phyloP scores from a whole-genome alignment of 2,113 vertebrate species.

The Hymenochirus boettgeri region DNA sequence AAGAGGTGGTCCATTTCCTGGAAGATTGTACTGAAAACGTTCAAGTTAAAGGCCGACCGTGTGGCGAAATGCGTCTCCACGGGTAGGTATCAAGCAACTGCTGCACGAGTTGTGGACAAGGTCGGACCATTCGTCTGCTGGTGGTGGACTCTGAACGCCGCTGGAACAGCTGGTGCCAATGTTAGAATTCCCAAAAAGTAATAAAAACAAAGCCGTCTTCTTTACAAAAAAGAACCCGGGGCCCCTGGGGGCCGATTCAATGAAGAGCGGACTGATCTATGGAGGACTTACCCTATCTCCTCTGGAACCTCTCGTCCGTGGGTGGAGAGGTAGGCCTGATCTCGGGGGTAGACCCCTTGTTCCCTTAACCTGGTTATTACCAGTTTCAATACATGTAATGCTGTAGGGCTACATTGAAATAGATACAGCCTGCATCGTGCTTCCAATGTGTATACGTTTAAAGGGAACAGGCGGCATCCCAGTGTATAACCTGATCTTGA shows the following conservation, averaged over 20 bases:
- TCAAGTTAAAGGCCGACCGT: constrained; percentile 62
- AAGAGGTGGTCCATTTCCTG: constrained; percentile 57
- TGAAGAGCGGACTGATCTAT: constrained; percentile 56
- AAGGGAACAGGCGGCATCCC: too few relatives aligned
- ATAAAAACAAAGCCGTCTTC: constrained; percentile 61
- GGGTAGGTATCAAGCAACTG: constrained; percentile 55
- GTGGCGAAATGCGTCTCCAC: constrained; percentile 66
- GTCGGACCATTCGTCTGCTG: constrained; percentile 51
- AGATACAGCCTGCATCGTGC: too few relatives aligned
- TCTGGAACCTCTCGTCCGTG: constrained; percentile 69
- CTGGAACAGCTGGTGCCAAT: constrained; percentile 56
- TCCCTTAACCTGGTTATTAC: too few relatives aligned
- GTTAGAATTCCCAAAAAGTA: constrained; percentile 39
- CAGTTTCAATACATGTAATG: too few relatives aligned
- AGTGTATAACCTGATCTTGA: too few relatives aligned
- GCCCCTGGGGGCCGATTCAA: constrained; percentile 47
- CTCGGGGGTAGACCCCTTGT: not conserved
- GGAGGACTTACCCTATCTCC: constrained; percentile 70
- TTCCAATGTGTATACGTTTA: too few relatives aligned
- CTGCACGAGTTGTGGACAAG: constrained; percentile 65
- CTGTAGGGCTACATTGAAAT: too few relatives aligned
- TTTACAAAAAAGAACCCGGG: constrained; percentile 60
- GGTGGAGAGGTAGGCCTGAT: constrained; percentile 80
- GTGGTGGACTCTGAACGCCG: constrained; percentile 55
- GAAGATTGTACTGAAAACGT: constrained; percentile 58